A percentile compares a stretch with the other conserved stretches of the same genome.
These are phyloP conservation scores for Lepilemur ruficaudatus DNA, from an alignment of 2,797 vertebrate genomes.

Conservation along the genomic window DNA sequence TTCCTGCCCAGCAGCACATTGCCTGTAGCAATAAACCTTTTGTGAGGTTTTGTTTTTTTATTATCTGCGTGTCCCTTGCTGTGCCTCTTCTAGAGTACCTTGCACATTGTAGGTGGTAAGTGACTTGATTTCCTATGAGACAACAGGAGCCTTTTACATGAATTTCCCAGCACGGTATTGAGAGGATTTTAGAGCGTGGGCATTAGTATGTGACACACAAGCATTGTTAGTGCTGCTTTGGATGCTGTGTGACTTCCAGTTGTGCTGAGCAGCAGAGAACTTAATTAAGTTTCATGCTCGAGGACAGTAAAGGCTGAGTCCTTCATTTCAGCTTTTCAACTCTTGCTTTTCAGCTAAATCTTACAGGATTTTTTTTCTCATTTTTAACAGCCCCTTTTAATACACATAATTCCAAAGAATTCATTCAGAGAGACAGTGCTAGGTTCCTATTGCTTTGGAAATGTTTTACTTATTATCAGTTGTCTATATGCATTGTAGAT, in stretches of 20 bases:
- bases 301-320: neutral
- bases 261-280: neutral
- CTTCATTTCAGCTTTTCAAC: neutral
- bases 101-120: neutral
- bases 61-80: neutral
- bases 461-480: constrained; percentile 16
- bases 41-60: neutral
- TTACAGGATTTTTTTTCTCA: neutral
- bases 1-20: neutral
- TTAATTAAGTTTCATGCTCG: constrained; percentile 32
- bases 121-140: neutral
- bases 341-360: neutral
- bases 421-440: neutral
- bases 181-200: neutral
- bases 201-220: neutral
- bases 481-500: neutral
- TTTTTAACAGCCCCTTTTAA: neutral
- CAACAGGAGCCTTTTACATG: neutral
- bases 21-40: neutral
- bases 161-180: neutral
- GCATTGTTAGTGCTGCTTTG: constrained; percentile 38
- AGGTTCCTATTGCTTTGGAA: neutral
- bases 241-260: neutral
- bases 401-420: neutral
- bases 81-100: neutral